A percentile compares a stretch with the other conserved stretches of the same genome.
These are phyloP conservation scores for Eupithecia abbreviata DNA, from an alignment of 2,888 invertebrate genomes.

Conservation along the genomic window DNA sequence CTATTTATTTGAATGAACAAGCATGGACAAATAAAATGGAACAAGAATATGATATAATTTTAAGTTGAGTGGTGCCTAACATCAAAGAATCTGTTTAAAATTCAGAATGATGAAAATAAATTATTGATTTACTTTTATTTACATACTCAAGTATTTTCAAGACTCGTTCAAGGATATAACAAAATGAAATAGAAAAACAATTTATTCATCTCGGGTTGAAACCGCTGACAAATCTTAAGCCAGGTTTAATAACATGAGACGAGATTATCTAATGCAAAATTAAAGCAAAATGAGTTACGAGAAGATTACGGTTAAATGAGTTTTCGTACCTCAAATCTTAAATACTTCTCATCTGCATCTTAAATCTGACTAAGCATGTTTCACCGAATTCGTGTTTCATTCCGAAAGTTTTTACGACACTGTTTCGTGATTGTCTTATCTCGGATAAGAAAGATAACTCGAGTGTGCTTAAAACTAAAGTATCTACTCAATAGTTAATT, in stretches of 20 bases:
- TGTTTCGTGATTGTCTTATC: background rate
- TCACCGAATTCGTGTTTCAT: constrained; percentile 1
- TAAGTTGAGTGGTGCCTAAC: background rate
- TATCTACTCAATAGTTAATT: background rate
- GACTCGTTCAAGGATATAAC: background rate
- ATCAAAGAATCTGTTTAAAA: background rate
- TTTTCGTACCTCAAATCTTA: constrained; percentile 24
- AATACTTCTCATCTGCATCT: constrained; percentile 18
- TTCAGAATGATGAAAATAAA: background rate
- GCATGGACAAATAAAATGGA: background rate
- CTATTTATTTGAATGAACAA: no score
- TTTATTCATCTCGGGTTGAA: constrained; percentile 11
- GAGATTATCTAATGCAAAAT: constrained; percentile 39
- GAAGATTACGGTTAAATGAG: constrained; percentile 40
- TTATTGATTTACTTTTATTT: background rate
- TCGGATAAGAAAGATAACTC: background rate
- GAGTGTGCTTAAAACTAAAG: background rate
- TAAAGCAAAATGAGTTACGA: constrained; percentile 39
- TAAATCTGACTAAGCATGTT: constrained; percentile 6
- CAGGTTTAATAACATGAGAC: constrained; percentile 36
- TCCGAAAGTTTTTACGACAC: constrained; percentile 5
- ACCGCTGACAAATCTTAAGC: constrained; percentile 27
- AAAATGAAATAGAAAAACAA: constrained; percentile 10
- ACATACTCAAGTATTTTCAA: background rate
- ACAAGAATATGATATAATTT: background rate